Evolutionary conservation across 2,113 vertebrate genomes (phyloP).

Genomic region (Neogobius melanostomus): DNA sequence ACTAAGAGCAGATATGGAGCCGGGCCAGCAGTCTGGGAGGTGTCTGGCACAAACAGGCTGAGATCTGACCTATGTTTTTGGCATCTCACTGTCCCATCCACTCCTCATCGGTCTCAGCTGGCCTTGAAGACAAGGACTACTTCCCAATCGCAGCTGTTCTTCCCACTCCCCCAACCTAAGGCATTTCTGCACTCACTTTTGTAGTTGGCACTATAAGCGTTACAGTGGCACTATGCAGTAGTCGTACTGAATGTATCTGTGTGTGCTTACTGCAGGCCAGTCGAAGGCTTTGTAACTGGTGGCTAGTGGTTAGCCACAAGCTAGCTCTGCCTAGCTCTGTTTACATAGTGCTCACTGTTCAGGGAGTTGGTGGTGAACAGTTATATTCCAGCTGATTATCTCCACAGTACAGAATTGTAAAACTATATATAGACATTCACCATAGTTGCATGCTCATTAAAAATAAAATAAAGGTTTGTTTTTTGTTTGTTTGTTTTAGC

Average conservation of each 20-base stretch:
- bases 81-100: constrained; percentile 39
- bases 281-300: background rate
- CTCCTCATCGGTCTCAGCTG: constrained; percentile 59
- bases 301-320: constrained; percentile 1
- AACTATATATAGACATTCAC: too few relatives aligned
- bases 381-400: too few relatives aligned
- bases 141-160: constrained; percentile 73
- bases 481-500: constrained; percentile 64
- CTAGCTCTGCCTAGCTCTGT: background rate
- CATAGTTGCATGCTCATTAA: too few relatives aligned
- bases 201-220: background rate
- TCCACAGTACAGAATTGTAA: too few relatives aligned
- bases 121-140: constrained; percentile 59
- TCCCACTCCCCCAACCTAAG: constrained; percentile 50
- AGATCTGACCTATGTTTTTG: constrained; percentile 31
- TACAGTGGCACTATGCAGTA: background rate
- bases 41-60: constrained; percentile 28
- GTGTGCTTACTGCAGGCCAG: background rate
- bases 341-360: too few relatives aligned
- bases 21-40: constrained; percentile 42
- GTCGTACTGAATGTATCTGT: background rate
- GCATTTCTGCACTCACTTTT: constrained; percentile 47
- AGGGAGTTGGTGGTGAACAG: too few relatives aligned
- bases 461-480: background rate
- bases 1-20: constrained; percentile 29